Evolutionary conservation across 2,113 vertebrate genomes (phyloP), one percentile per base, ranked within the genome.

Genomic region (Lynx canadensis): DNA sequence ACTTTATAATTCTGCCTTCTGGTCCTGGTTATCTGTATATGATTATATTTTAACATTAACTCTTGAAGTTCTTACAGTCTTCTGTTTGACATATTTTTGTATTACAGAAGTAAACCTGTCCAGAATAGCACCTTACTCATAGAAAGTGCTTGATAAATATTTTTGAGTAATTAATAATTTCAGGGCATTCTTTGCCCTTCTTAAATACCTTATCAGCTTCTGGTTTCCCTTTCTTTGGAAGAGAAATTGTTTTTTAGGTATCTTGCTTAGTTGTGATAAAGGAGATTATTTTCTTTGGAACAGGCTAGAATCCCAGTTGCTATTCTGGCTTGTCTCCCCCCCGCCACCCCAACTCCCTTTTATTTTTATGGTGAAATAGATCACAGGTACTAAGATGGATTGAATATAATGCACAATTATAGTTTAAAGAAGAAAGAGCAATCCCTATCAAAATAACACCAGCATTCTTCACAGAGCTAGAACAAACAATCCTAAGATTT

Each of bases 231-330:
- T 92, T 74, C 33, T 31, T 81, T 80, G 74, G 55, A 87, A 88
- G n/a, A 71, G 33, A 88, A 87, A 41, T 81, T 38, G 55, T 66
- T 80, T 80, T 14, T 73, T 41, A 88, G 65, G 4, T 57, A 41
- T 81, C n/a, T 65, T 55, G 65, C 5, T 0, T 65, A 80, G 29
- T 73, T 65, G 27, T 73, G 27, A 41, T 65, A 33, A 33, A 69
- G 69, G 80, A 92, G 65, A 80, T 92, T 92, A 9, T 92, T 95
- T 87, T 73, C n/a, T 87, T n/a, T 65, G 89, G 52, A n/a, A 65
- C 21, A 57, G 4, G 27, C 29, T 81, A 65, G 66, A 83, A 71
- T 81, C 41, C 41, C 33, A 65, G 41, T 95, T 81, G 27, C 18
- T 55, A 31, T 80, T 78, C 81, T 86, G 45, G 71, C 41, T 73